phyloP scores from a whole-genome alignment of 2,888 invertebrate genomes.

The Physocephala rufipes region DNA sequence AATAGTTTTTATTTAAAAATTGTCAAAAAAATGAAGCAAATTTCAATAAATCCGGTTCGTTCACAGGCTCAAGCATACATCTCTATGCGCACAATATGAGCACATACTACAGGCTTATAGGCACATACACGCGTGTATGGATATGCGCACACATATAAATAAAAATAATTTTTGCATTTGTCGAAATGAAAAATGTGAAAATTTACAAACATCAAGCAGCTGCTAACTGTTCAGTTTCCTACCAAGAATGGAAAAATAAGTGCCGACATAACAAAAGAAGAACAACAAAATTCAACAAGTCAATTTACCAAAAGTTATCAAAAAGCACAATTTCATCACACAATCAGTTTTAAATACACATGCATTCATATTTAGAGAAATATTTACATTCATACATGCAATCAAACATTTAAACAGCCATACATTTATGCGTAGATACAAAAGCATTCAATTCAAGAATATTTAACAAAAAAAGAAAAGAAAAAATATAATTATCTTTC shows the following conservation, averaged over 20 bases:
- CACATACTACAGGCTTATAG: too few relatives aligned
- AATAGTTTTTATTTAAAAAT: not conserved
- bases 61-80: conserved; percentile 15
- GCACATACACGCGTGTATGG: conserved; percentile 23
- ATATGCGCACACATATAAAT: not conserved
- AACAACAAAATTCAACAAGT: conserved; percentile 6
- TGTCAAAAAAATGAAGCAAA: conserved; percentile 15
- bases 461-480: too few relatives aligned
- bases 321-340: too few relatives aligned
- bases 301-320: not conserved
- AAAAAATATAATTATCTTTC: too few relatives aligned
- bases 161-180: conserved; percentile 21
- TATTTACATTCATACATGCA: not conserved
- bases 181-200: conserved; percentile 17
- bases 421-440: not conserved
- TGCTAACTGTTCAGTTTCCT: not conserved
- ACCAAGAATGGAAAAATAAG: too few relatives aligned
- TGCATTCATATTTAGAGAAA: conserved; percentile 3
- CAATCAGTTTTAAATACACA: not conserved
- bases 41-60: not conserved
- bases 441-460: too few relatives aligned
- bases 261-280: not conserved
- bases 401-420: not conserved
- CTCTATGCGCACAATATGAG: too few relatives aligned
- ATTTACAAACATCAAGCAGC: conserved; percentile 1